A percentile compares a stretch with the other conserved stretches of the same genome.
Evolutionary conservation across 2,113 vertebrate genomes (phyloP).

Genomic region (Eudorcas thomsonii): DNA sequence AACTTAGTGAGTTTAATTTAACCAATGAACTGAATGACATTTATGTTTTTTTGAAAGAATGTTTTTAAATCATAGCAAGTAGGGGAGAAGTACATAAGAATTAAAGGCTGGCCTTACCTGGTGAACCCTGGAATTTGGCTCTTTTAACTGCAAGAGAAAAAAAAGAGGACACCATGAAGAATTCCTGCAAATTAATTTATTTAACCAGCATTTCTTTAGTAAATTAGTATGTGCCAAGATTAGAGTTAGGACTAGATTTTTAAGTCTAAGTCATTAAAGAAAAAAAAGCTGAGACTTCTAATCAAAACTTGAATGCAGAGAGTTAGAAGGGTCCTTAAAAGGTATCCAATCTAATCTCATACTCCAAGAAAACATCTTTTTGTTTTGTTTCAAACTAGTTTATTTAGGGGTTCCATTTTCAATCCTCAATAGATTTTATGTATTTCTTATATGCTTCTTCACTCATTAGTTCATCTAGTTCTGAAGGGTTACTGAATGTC

Average conservation of each 20-base stretch:
- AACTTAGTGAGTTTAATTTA: background rate
- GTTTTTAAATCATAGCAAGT: conserved; percentile 19
- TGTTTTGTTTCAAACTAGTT: background rate
- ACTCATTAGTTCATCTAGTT: background rate
- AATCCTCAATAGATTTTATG: background rate
- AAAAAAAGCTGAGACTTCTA: background rate
- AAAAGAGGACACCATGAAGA: conserved; percentile 37
- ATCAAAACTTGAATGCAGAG: background rate
- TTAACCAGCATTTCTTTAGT: background rate
- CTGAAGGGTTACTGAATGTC: background rate
- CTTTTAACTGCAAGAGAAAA: conserved; percentile 82
- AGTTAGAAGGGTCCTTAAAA: background rate
- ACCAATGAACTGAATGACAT: background rate
- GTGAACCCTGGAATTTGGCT: conserved; percentile 84
- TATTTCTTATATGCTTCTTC: background rate
- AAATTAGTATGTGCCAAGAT: background rate
- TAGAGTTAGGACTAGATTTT: background rate
- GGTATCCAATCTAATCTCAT: background rate
- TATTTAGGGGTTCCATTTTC: background rate
- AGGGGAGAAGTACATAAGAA: background rate
- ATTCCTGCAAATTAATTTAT: conserved; percentile 24
- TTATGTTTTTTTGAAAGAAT: background rate
- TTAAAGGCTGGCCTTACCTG: conserved; percentile 78
- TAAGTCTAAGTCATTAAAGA: background rate
- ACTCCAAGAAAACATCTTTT: background rate